Base-by-base conservation (phyloP, 1,140 invertebrate species). In the Cotesia typhae region DNA sequence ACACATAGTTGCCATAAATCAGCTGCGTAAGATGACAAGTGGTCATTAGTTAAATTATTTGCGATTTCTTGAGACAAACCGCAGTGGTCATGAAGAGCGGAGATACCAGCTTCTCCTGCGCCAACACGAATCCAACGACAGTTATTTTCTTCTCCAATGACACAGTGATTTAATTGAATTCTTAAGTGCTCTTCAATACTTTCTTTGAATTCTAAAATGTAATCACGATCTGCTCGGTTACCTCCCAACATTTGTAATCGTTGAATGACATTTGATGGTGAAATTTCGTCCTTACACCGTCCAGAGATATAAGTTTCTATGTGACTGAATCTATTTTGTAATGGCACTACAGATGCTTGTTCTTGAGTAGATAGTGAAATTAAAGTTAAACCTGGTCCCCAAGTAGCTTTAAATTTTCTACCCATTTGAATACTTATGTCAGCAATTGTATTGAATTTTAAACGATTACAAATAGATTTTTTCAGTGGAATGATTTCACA, bases 1-100 rank as follows among this genome's bases (percentile, higher is more conserved):
- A 92, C 89, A 78, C 94, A 92, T 1, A 98, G 87, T 52, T 92
- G 89, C 92, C 94, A 96, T n/a, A 96, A 91, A 38, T 89, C 89
- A 66, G 79, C 87, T 1, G 81, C 84, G 80, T 90, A 90, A 1
- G 74, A 73, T 2, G 84, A 79, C 2, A 82, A 80, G 3, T 74
- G 74, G 57, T 87, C 83, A 17, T 74, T 72, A 5, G 76, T 74
- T 0, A 60, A 67, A 9, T 75, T 67, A 41, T 84, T 77, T 0
- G 75, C 77, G 7, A 88, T 74, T 68, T 87, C 84, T 6, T 85
- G 76, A 3, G 89, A 85, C 66, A 87, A 77, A 20, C 77, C 78
- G 28, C 87, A 87, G 74, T 91, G 90, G 1, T 86, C 83, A 20
- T 89, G 86, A 60, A 91, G 71, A 10, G 84, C 84, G 12, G 77